Base-by-base conservation (phyloP, 2,888 invertebrate species). In the Hyppa rectilinea region DNA sequence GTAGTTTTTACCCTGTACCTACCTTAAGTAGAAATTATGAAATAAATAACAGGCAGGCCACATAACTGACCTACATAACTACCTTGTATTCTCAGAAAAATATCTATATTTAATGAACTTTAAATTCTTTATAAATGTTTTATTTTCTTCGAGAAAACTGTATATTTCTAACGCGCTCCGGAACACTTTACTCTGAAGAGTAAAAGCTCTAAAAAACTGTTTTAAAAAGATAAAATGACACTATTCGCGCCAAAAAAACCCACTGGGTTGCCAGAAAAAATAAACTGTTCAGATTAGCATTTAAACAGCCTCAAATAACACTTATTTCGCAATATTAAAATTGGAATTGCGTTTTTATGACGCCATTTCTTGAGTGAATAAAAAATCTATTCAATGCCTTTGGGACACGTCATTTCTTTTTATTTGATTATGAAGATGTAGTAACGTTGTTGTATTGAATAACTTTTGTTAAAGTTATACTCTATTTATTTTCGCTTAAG, bases 211-310 rank as follows among this genome's bases (percentile, higher is more conserved):
- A 29, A 20, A 63, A 45, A 26, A 20, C 23, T 17, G 3, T 34
- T 53, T 29, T 34, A 26, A 50, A 40, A 77, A 50, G 20, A 66
- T 2, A 58, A 71, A 36, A 47, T 40, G 2, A 29, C 29, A 34
- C 23, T 36, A 26, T 60, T 63, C 23, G 38, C 34, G 29, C 60
- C 7, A 38, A 10, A 38, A 61, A 40, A 62, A 0, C 5, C 58
- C 43, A 31, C 60, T n/a, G 23, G 20, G 47, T 56, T 64, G 63
- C 61, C 66, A 67, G 45, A 58, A 52, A 61, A 78, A 74, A 71
- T 75, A 61, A 63, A 49, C 31, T 49, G 47, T 61, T 34, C 47
- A 45, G 9, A 56, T 75, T 68, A 70, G 23, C 71, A 70, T 81
- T 49, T 52, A 68, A 56, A 73, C 1, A 23, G 26, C 55, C 38